A percentile compares a stretch with the other conserved stretches of the same genome.
phyloP scores from a whole-genome alignment of 2,888 invertebrate species.

The Leucoma salicis region DNA sequence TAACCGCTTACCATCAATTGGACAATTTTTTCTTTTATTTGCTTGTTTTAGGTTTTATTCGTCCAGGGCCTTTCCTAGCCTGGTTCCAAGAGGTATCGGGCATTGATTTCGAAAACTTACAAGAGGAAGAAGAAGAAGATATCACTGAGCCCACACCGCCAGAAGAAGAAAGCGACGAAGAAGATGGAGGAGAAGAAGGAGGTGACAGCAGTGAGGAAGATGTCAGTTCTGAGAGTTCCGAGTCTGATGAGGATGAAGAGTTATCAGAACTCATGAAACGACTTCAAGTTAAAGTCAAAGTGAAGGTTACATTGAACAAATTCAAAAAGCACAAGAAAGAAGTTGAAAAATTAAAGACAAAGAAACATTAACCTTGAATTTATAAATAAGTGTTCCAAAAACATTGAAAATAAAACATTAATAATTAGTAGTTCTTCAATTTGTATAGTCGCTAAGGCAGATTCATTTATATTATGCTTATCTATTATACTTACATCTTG shows the following conservation, averaged over 20 bases:
- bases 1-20: too few relatives aligned
- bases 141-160: background rate
- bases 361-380: conserved; percentile 9
- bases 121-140: conserved; percentile 37
- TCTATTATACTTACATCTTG: too few relatives aligned
- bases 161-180: conserved; percentile 6
- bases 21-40: too few relatives aligned
- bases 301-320: conserved; percentile 62
- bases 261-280: conserved; percentile 56
- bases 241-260: conserved; percentile 46
- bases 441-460: too few relatives aligned
- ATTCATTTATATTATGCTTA: too few relatives aligned
- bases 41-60: conserved; percentile 55
- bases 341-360: conserved; percentile 19
- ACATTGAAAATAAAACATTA: background rate
- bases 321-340: conserved; percentile 42
- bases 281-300: conserved; percentile 65
- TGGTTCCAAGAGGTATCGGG: conserved; percentile 60
- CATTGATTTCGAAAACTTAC: conserved; percentile 59
- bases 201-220: conserved; percentile 3
- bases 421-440: too few relatives aligned
- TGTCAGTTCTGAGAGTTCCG: conserved; percentile 21
- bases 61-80: conserved; percentile 62
- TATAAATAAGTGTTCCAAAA: too few relatives aligned
- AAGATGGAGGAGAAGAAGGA: conserved; percentile 3